Conservation (phyloP, 2,888 invertebrate genomes). For the Therioaphis trifolii region DNA sequence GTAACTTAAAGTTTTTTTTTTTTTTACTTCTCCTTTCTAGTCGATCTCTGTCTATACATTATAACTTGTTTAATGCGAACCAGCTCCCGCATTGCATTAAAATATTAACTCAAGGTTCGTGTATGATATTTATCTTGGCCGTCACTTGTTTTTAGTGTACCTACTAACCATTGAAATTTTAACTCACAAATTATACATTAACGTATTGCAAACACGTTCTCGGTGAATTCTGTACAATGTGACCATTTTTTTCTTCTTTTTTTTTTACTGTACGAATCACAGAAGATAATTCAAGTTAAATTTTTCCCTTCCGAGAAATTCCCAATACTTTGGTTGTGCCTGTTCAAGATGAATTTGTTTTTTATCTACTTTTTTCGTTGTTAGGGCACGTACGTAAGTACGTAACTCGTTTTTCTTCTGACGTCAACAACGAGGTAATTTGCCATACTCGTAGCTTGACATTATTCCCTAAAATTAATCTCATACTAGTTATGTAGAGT, state of each 20-base stretch:
- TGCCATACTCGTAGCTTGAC: background rate
- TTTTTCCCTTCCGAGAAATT: background rate
- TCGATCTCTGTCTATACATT: conserved; percentile 5
- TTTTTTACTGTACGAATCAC: background rate
- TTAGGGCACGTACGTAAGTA: background rate
- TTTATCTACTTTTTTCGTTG: conserved; percentile 16
- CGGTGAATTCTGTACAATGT: background rate
- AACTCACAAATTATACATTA: conserved; percentile 31
- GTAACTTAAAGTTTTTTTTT: conserved; percentile 17
- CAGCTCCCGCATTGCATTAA: conserved; percentile 33
- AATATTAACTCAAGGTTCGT: conserved; percentile 50
- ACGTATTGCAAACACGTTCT: conserved; percentile 46
- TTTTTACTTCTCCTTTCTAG: conserved; percentile 39
- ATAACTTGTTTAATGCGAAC: conserved; percentile 47
- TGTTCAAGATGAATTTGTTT: background rate
- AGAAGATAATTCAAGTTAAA: conserved; percentile 8
- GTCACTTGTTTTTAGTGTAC: conserved; percentile 9
- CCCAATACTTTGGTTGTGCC: background rate
- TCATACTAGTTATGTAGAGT: background rate
- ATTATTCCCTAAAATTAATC: conserved; percentile 26
- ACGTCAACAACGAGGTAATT: background rate
- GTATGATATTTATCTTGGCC: conserved; percentile 48
- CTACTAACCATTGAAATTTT: conserved; percentile 29
- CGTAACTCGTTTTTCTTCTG: conserved; percentile 2
- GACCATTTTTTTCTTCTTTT: background rate